These are phyloP conservation scores for Entomyzon cyanotis DNA, from an alignment of 2,113 vertebrate species.

Conservation along the genomic window DNA sequence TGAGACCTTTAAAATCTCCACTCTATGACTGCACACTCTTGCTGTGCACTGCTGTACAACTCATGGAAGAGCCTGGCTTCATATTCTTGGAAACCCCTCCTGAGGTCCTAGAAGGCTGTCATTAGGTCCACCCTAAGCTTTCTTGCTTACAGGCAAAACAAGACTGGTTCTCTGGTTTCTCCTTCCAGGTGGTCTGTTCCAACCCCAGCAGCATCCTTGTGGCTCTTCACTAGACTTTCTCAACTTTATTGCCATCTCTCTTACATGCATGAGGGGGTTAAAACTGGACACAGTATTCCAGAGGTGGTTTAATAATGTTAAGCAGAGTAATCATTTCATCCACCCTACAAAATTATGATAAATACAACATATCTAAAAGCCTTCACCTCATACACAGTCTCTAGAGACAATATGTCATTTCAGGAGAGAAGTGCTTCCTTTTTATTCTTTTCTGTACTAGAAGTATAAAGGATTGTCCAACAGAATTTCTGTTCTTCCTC, in stretches of 20 bases:
- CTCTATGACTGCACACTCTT: background rate
- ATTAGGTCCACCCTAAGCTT: background rate
- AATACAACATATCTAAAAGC: background rate
- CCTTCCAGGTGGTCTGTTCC: background rate
- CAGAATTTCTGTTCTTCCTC: background rate
- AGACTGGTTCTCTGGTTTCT: background rate
- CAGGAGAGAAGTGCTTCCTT: background rate
- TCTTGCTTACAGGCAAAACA: background rate
- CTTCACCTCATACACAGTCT: background rate
- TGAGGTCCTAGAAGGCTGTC: background rate
- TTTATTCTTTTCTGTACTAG: background rate
- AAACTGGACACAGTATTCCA: background rate
- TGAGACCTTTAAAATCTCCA: background rate
- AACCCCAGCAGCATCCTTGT: background rate
- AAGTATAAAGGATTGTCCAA: background rate
- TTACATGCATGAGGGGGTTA: background rate
- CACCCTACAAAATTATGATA: background rate
- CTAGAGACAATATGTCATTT: background rate
- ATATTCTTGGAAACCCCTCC: background rate
- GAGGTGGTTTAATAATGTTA: background rate
- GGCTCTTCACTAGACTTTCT: background rate
- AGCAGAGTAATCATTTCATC: background rate
- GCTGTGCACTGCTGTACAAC: background rate
- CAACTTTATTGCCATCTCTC: background rate
- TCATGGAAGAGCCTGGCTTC: background rate